phyloP scores from a whole-genome alignment of 2,113 vertebrate genomes.

The Rana temporaria region DNA sequence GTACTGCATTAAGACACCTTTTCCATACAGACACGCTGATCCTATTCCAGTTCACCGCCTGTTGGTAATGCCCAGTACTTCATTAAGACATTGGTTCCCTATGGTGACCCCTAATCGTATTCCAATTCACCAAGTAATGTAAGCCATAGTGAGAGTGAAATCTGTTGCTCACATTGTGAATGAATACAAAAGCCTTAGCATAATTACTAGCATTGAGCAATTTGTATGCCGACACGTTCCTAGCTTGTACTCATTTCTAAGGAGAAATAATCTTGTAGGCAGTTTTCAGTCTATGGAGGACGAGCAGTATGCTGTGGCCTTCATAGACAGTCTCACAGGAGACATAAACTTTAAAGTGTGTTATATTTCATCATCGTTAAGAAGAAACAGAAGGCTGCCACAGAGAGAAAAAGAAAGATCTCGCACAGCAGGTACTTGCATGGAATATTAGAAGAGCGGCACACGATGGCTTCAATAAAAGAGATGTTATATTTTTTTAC shows the following conservation, averaged over 20 bases:
- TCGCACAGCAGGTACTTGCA: neutral
- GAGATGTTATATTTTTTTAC: neutral
- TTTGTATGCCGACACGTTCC: conserved; percentile 38
- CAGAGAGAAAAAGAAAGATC: neutral
- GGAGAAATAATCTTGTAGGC: conserved; percentile 6
- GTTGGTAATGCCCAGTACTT: too few relatives aligned
- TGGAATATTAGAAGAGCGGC: neutral
- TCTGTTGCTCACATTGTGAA: neutral
- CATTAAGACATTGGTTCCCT: too few relatives aligned
- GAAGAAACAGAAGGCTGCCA: conserved; percentile 38
- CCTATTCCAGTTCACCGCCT: too few relatives aligned
- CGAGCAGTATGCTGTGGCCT: conserved; percentile 14
- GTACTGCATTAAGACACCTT: too few relatives aligned
- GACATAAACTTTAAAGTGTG: conserved; percentile 19
- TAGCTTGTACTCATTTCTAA: conserved; percentile 18
- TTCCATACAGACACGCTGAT: too few relatives aligned
- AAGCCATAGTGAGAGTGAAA: too few relatives aligned
- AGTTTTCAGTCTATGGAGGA: conserved; percentile 9
- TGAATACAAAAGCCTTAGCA: neutral
- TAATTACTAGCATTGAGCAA: neutral
- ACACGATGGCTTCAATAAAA: neutral
- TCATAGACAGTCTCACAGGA: conserved; percentile 26
- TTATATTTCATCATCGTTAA: conserved; percentile 30
- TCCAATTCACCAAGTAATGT: too few relatives aligned
- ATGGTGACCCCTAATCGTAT: too few relatives aligned